Percentiles rank a stretch among this genome's conserved stretches.
phyloP scores from a whole-genome alignment of 2,113 vertebrate genomes.

The Phycodurus eques region DNA sequence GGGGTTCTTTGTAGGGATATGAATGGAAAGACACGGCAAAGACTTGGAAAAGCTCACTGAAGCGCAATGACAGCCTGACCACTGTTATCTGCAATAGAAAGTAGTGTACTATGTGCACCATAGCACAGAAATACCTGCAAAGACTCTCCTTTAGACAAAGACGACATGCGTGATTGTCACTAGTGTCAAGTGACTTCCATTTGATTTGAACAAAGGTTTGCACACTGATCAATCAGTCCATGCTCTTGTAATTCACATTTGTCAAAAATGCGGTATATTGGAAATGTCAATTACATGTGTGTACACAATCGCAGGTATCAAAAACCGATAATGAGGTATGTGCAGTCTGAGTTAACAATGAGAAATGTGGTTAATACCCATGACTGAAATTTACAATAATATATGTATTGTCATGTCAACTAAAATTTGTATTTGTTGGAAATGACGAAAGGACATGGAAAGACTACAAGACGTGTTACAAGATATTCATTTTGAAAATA shows the following conservation, averaged over 20 bases:
- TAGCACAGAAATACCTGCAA: not conserved
- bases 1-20: slow-evolving; percentile 1
- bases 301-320: no score
- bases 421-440: no score
- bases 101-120: not conserved
- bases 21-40: slow-evolving; percentile 5
- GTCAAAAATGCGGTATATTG: not conserved
- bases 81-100: not conserved
- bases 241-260: not conserved
- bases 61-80: not conserved
- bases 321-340: no score
- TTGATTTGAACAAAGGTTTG: not conserved
- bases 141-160: not conserved
- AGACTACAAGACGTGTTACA: no score
- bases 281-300: not conserved
- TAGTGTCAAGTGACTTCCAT: not conserved
- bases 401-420: no score
- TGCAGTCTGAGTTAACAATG: no score
- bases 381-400: no score
- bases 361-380: no score
- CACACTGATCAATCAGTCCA: not conserved
- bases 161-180: not conserved
- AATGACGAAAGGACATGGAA: no score
- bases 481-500: no score
- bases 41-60: not conserved